Conservation (phyloP, 2,888 invertebrate genomes). For the Hedychridium roseum region DNA sequence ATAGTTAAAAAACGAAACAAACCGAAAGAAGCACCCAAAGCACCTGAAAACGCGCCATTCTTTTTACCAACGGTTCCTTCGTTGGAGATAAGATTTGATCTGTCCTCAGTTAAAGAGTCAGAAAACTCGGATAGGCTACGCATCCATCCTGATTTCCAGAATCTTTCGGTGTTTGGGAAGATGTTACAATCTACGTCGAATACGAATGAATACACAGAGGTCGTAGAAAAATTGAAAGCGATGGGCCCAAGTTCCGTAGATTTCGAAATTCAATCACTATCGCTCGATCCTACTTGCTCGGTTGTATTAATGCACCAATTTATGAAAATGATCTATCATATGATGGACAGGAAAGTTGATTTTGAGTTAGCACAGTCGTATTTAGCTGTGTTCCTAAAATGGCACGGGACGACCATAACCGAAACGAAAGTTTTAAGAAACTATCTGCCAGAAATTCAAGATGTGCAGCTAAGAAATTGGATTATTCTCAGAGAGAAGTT, state of each 20-base stretch:
- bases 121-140: slow-evolving; percentile 64
- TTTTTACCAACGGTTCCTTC: slow-evolving; percentile 92
- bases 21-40: slow-evolving; percentile 83
- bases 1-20: slow-evolving; percentile 88
- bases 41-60: slow-evolving; percentile 91
- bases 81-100: slow-evolving; percentile 82
- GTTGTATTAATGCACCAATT: slow-evolving; percentile 78
- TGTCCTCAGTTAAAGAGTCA: slow-evolving; percentile 65
- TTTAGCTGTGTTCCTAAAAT: slow-evolving; percentile 85
- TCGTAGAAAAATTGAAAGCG: slow-evolving; percentile 72
- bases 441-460: slow-evolving; percentile 68
- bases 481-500: slow-evolving; percentile 73
- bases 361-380: slow-evolving; percentile 94
- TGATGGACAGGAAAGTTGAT: slow-evolving; percentile 78
- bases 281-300: slow-evolving; percentile 78
- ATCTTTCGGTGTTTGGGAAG: slow-evolving; percentile 76
- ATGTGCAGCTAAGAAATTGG: slow-evolving; percentile 73
- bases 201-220: slow-evolving; percentile 66
- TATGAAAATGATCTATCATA: slow-evolving; percentile 74
- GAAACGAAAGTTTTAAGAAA: slow-evolving; percentile 67
- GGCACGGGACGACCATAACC: slow-evolving; percentile 73
- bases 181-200: slow-evolving; percentile 67
- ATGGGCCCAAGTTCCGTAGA: slow-evolving; percentile 87
- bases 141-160: slow-evolving; percentile 70
- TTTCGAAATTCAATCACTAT: slow-evolving; percentile 83